phyloP scores from a whole-genome alignment of 2,113 vertebrate genomes.

The Cyphomyrus plagiostoma region DNA sequence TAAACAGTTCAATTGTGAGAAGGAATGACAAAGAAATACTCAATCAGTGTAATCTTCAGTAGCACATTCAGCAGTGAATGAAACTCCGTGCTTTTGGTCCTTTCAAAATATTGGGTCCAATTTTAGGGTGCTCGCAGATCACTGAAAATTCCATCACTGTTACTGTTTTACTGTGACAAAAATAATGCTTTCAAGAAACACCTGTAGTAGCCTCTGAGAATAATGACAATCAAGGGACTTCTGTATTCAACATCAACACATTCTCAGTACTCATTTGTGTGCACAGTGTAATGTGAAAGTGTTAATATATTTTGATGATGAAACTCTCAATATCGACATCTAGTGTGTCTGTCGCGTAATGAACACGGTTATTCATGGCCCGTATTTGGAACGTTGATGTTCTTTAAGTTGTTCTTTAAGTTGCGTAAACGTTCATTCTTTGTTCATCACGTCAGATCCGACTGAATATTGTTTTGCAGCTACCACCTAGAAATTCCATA shows the following conservation, averaged over 20 bases:
- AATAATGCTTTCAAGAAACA: constrained; percentile 33
- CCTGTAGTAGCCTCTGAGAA: constrained; percentile 30
- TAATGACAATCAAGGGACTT: constrained; percentile 29
- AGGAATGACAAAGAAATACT: background rate
- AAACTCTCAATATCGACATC: constrained; percentile 33
- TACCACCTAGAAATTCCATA: constrained; percentile 23
- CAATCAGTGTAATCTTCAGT: background rate
- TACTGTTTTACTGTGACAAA: constrained; percentile 32
- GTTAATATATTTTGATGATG: constrained; percentile 28
- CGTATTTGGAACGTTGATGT: constrained; percentile 19
- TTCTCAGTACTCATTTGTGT: constrained; percentile 24
- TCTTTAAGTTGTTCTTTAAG: constrained; percentile 33
- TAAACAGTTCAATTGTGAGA: background rate
- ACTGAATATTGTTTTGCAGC: constrained; percentile 31
- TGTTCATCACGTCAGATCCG: constrained; percentile 23
- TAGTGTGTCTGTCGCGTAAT: constrained; percentile 29
- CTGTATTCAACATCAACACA: constrained; percentile 29
- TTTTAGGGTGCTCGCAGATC: background rate
- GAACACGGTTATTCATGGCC: constrained; percentile 30
- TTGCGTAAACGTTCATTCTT: constrained; percentile 32
- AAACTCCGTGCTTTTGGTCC: background rate
- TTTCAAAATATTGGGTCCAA: background rate
- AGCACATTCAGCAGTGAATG: background rate
- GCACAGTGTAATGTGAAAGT: constrained; percentile 32
- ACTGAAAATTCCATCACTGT: constrained; percentile 19